Base-by-base conservation (phyloP, 2,797 vertebrate genomes). In the Cheirogaleus major region DNA sequence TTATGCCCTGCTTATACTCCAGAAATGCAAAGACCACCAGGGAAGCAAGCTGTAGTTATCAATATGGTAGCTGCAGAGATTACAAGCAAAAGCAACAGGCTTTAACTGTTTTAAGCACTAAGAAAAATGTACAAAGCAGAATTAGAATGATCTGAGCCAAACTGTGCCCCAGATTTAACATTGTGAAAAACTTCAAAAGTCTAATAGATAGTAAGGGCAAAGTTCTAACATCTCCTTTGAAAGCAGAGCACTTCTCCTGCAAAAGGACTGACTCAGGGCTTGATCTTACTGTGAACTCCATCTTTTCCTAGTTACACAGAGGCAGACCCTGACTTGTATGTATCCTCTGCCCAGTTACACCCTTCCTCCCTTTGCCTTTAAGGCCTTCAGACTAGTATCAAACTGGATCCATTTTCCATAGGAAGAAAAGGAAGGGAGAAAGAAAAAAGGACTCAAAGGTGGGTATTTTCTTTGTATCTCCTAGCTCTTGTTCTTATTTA, bases 201-300 rank as follows among this genome's bases (percentile, higher is more conserved):
- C 22, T 15, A 4, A 63, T 17, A 61, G 38, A 35, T 32, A 81
- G 18, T 25, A 25, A 82, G 27, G 6, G 27, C 17, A 15, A 67
- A 38, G 1, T 41, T 52, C 30, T 48, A 38, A n/a, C 20, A 50
- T 57, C 0, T 55, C 18, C 0, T 83, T 32, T 65, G 67, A 82
- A 93, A 95, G 3, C 43, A 35, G 1, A 2, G 2, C 0, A 0
- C 22, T 48, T 57, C 20, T 78, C 14, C 45, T 5, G 23, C 11
- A 5, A 52, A 87, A 76, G 41, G 11, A 14, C 10, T 22, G 32
- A 25, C 35, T 20, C 14, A 1, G 72, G 2, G 18, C 4, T 23
- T 0, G 0, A 8, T 48, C 69, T 55, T 7, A 7, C 12, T 41
- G 0, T 3, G 41, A 38, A 52, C 0, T 4, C 3, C 5, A 7